These are phyloP conservation scores for Desmodus rotundus DNA, from an alignment of 2,113 vertebrate genomes.

Conservation along the genomic window DNA sequence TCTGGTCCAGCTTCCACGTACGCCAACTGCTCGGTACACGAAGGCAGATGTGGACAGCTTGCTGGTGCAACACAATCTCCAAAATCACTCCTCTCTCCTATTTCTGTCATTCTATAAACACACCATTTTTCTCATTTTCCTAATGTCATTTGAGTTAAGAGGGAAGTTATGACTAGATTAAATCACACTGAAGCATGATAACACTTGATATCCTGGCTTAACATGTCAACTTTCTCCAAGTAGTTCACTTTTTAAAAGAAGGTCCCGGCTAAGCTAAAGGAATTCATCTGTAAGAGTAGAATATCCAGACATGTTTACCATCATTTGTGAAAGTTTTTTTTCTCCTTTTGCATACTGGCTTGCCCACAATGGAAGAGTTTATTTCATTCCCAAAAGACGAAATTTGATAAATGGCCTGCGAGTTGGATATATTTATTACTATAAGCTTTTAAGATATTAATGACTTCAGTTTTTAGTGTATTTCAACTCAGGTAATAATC, in stretches of 20 bases:
- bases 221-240: not conserved
- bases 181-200: not conserved
- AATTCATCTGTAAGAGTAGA: not conserved
- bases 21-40: not conserved
- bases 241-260: constrained; percentile 4
- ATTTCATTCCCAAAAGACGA: not conserved
- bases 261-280: not conserved
- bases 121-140: not conserved
- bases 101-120: not conserved
- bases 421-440: not conserved
- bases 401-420: not conserved
- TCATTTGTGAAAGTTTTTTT: not conserved
- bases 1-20: fast-evolving
- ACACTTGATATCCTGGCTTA: not conserved
- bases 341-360: not conserved
- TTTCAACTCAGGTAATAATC: not conserved
- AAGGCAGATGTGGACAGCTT: not conserved
- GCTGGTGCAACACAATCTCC: not conserved
- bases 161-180: not conserved
- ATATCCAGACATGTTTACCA: not conserved
- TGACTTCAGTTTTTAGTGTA: not conserved
- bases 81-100: not conserved
- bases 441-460: not conserved
- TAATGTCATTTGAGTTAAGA: not conserved
- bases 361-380: not conserved